phyloP scores from a whole-genome alignment of 2,797 vertebrate species.

The Podargus strigoides region DNA sequence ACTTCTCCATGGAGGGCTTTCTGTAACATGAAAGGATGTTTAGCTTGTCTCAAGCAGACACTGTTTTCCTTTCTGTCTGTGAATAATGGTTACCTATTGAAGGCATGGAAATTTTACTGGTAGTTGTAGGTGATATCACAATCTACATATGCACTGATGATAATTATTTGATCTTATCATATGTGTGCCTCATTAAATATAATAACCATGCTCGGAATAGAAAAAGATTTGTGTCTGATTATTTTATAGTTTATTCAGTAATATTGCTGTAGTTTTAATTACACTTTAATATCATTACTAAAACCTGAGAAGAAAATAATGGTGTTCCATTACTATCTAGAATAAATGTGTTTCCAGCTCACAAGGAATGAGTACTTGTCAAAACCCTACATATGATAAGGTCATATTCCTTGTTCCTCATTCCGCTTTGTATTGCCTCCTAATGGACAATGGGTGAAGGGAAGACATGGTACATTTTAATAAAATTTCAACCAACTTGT shows the following conservation, averaged over 20 bases:
- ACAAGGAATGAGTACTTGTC: not conserved
- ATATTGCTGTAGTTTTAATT: not conserved
- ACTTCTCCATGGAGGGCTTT: not conserved
- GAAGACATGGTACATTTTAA: not conserved
- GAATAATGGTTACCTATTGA: not conserved
- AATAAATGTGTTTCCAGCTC: not conserved
- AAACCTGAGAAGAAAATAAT: not conserved
- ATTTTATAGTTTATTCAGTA: not conserved
- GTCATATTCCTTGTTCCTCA: not conserved
- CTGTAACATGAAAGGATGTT: not conserved
- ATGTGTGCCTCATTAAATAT: not conserved
- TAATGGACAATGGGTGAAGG: not conserved
- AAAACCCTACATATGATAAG: not conserved
- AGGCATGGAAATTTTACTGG: not conserved
- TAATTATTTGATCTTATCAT: not conserved
- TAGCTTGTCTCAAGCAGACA: not conserved
- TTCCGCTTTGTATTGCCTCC: not conserved
- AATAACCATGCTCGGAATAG: not conserved
- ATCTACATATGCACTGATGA: rapidly evolving
- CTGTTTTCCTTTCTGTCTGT: not conserved
- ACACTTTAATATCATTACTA: not conserved
- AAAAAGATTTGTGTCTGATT: not conserved
- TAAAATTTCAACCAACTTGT: not conserved
- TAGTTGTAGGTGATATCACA: not conserved
- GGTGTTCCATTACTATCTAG: not conserved